Evolutionary conservation across 1,140 invertebrate genomes (phyloP), one percentile per base, ranked within the genome.

Genomic region (Riptortus pedestris): DNA sequence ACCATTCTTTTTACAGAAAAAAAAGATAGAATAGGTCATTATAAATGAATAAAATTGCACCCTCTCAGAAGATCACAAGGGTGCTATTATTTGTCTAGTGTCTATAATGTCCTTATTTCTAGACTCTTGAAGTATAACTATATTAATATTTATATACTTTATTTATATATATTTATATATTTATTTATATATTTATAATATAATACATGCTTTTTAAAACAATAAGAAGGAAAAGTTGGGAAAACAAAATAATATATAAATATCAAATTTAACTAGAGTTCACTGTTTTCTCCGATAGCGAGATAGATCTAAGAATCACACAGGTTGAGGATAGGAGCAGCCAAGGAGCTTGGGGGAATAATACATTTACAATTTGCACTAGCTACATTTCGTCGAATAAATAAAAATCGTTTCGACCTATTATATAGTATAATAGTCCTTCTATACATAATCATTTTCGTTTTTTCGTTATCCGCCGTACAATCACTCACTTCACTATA

Each of bases 251-350:
- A 64, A 64, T 24, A 28, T 33, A 59, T 59, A 47, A 22, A 57
- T 43, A 64, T 59, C 52, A 60, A 64, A 64, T 64, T 64, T 31
- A 64, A 64, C 63, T 64, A 64, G 63, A 59, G 63, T 64, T 52
- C 47, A 29, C 47, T 63, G 47, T 51, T 63, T 51, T 63, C 48
- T 63, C 48, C 38, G 24, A 51, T 48, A 51, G 45, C 38, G 31
- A 47, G n/a, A 47, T 51, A 63, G 43, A 63, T 63, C 59, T 60
- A 60, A 60, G 20, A 38, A 43, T 60, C 38, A 45, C 38, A 43
- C 59, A 60, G 59, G 22, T 24, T 9, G 22, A 24, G 51, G 51
- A 24, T 20, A 24, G 51, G 20, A 55, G 51, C 20, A 55, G 51
- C 51, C 24, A 55, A 55, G 20, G 51, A 24, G 26, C 20, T 3